phyloP scores from a whole-genome alignment of 2,888 invertebrate species.

The Halictus quadricinctus region DNA sequence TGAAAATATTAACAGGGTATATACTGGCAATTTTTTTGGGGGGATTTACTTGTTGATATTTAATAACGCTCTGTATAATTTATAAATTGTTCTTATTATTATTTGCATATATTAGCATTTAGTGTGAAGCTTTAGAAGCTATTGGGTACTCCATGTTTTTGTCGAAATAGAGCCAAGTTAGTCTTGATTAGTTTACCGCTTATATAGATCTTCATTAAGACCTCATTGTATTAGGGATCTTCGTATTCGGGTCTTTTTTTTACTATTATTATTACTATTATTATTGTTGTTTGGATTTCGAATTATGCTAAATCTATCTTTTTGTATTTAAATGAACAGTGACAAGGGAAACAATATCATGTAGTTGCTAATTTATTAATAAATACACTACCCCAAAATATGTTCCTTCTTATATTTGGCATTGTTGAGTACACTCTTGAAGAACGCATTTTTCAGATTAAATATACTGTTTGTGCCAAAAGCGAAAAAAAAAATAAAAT shows the following conservation, averaged over 20 bases:
- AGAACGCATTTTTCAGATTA: slow-evolving; percentile 25
- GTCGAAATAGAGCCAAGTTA: slow-evolving; percentile 40
- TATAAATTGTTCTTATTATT: not conserved
- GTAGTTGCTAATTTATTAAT: slow-evolving; percentile 47
- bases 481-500: not conserved
- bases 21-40: slow-evolving; percentile 10
- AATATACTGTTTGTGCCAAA: slow-evolving; percentile 11
- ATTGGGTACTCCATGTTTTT: slow-evolving; percentile 45
- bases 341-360: slow-evolving; percentile 45
- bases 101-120: slow-evolving; percentile 2
- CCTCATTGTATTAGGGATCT: slow-evolving; percentile 51
- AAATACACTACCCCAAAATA: slow-evolving; percentile 51
- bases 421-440: slow-evolving; percentile 25
- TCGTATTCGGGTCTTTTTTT: slow-evolving; percentile 26
- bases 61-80: not conserved
- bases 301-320: slow-evolving; percentile 55
- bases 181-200: slow-evolving; percentile 44
- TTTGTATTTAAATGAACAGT: slow-evolving; percentile 64
- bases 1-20: slow-evolving; percentile 46
- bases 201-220: slow-evolving; percentile 35
- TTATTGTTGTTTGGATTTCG: slow-evolving; percentile 40
- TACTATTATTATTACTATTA: slow-evolving; percentile 22
- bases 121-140: slow-evolving; percentile 17
- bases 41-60: not conserved
- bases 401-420: slow-evolving; percentile 36